Percentiles rank a stretch among this genome's conserved stretches.
phyloP scores from a whole-genome alignment of 64 coral and sea anemone genomes.

The Platygyra sinensis region DNA sequence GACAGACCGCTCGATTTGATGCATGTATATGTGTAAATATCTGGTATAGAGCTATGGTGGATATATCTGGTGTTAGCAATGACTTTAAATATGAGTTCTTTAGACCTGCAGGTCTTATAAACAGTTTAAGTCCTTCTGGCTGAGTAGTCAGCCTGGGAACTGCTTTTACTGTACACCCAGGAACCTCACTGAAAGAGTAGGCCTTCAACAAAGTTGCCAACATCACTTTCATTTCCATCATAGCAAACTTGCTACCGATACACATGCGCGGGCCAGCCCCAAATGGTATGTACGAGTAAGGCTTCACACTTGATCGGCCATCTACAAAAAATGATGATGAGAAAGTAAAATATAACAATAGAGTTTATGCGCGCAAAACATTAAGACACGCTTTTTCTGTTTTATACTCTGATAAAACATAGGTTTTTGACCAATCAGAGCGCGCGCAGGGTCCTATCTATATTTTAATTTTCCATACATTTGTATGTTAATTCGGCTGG shows the following conservation, averaged over 20 bases:
- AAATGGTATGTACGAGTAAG: conserved; percentile 38
- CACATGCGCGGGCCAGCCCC: conserved; percentile 50
- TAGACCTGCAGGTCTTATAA: neutral
- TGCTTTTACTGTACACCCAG: neutral
- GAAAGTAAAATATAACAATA: too few species aligned
- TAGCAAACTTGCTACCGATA: conserved; percentile 53
- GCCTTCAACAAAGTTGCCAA: conserved; percentile 15
- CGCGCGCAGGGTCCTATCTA: too few species aligned
- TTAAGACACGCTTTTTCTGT: too few species aligned
- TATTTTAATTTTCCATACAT: too few species aligned
- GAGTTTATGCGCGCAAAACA: too few species aligned
- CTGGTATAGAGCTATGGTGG: too few species aligned
- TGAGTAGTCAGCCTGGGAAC: neutral
- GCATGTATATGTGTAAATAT: too few species aligned
- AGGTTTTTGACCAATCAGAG: too few species aligned
- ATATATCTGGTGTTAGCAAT: too few species aligned
- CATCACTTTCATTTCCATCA: conserved; percentile 28
- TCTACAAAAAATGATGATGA: neutral
- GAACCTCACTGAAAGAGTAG: conserved; percentile 5
- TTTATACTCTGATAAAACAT: too few species aligned
- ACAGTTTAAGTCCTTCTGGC: neutral
- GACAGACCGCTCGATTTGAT: too few species aligned
- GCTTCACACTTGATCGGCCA: neutral
- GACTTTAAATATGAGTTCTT: neutral
- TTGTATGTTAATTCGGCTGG: too few species aligned